phyloP scores from a whole-genome alignment of 2,888 invertebrate species.

The Oeneis ivallda region DNA sequence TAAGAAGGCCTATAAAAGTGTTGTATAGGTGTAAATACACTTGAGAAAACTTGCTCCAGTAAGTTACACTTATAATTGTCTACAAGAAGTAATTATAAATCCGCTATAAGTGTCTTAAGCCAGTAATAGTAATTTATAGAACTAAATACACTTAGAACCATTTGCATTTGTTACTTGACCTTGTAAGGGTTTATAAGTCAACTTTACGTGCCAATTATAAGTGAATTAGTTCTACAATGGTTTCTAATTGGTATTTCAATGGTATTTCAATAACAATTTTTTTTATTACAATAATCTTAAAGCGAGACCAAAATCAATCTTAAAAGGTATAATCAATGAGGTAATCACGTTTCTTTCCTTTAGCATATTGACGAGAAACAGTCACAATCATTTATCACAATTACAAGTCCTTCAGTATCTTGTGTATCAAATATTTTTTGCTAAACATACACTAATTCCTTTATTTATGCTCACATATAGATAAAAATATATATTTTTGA shows the following conservation, averaged over 20 bases:
- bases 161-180: slow-evolving; percentile 16
- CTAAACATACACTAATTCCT: background rate
- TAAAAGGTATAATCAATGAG: slow-evolving; percentile 10
- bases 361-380: slow-evolving; percentile 9
- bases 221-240: slow-evolving; percentile 19
- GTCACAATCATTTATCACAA: slow-evolving; percentile 12
- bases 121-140: slow-evolving; percentile 22
- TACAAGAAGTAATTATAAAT: slow-evolving; percentile 15
- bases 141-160: slow-evolving; percentile 19
- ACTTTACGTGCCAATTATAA: slow-evolving; percentile 21
- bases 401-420: slow-evolving; percentile 12
- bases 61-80: slow-evolving; percentile 19
- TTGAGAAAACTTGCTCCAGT: slow-evolving; percentile 19
- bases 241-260: too few species aligned
- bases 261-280: slow-evolving; percentile 9
- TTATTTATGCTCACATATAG: slow-evolving; percentile 7
- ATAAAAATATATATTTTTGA: slow-evolving; percentile 8
- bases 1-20: slow-evolving; percentile 20
- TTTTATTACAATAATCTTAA: slow-evolving; percentile 9
- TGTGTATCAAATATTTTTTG: slow-evolving; percentile 4
- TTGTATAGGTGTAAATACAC: slow-evolving; percentile 13
- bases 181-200: slow-evolving; percentile 20
- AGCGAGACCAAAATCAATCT: slow-evolving; percentile 11
- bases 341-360: slow-evolving; percentile 9
- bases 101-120: slow-evolving; percentile 19